Evolutionary conservation across 2,888 invertebrate species (phyloP).

Genomic region (Eulithis prunata): DNA sequence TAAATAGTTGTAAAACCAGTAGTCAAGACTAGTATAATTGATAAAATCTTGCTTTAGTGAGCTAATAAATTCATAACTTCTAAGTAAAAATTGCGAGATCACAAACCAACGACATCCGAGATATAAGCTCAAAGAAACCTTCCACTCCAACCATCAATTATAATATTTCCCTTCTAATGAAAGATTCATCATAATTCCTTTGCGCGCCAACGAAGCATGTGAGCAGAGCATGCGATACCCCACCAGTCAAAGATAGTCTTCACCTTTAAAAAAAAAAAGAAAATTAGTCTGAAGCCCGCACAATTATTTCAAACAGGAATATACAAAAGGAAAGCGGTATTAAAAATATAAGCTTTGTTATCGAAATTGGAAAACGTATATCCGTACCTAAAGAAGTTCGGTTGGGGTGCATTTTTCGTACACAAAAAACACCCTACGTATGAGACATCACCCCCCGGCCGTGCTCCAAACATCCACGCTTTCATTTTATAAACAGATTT

Average conservation of each 20-base stretch:
- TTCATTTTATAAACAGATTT: constrained; percentile 81
- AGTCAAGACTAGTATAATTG: too few relatives aligned
- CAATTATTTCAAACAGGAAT: constrained; percentile 66
- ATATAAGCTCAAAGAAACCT: constrained; percentile 28
- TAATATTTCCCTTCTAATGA: constrained; percentile 56
- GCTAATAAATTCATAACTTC: neutral
- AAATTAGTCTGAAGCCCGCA: constrained; percentile 65
- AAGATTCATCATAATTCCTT: constrained; percentile 45
- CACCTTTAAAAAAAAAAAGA: constrained; percentile 51
- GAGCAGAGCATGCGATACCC: constrained; percentile 57
- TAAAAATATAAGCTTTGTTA: constrained; percentile 79
- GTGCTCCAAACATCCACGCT: constrained; percentile 71
- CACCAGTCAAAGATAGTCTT: constrained; percentile 53
- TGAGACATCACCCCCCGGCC: constrained; percentile 78
- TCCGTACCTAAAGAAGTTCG: constrained; percentile 71
- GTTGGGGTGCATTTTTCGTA: constrained; percentile 77
- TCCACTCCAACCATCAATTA: constrained; percentile 51
- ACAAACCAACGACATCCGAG: neutral
- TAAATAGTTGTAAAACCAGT: too few relatives aligned
- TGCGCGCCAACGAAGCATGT: constrained; percentile 57
- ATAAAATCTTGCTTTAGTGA: too few relatives aligned
- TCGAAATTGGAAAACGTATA: constrained; percentile 81
- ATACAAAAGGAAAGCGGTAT: constrained; percentile 61
- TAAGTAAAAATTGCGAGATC: neutral
- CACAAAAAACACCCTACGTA: constrained; percentile 78